Base-by-base conservation (phyloP, 2,888 invertebrate species). In the Schrankia costaestrigalis region DNA sequence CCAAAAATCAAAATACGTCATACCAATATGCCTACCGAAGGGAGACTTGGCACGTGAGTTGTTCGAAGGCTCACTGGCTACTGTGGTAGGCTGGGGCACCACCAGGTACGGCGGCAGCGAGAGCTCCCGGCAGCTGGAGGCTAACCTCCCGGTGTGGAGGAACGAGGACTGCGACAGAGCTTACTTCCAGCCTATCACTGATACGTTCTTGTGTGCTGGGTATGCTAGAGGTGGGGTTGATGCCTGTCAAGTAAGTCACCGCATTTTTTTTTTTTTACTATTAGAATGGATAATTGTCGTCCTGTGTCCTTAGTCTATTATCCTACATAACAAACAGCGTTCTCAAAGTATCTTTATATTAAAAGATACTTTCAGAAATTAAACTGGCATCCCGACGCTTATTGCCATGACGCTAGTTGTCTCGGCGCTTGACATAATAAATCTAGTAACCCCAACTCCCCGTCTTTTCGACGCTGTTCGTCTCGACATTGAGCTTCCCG, bases 51-150 rank as follows among this genome's bases (percentile, higher is more conserved):
- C 78, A 2, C 79, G 89, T 12, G 78, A 83, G 10, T 91, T 92
- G 49, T 89, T 90, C 41, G 93, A 94, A 63, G 91, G 93, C 0
- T 93, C 95, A 0, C 90, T 93, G 17, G 95, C 95, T 0, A 96
- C 96, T 0, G 97, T 97, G 1, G 95, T 96, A 9, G 97, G 97
- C 5, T 97, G 97, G 97, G 97, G 97, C 17, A 95, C 96, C 11
- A 95, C 96, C 0, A 92, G 85, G 2, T 97, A 97, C 67, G 96
- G 96, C 3, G 97, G 97, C 1, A 93, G 94, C 43, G 96, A 97
- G 78, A 96, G 96, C 65, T 94, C 95, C 2, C 90, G 92, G 5
- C 95, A 96, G 70, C 89, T 95, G 35, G 95, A 97, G 70, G 96
- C 95, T 0, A 90, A 92, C 49, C 81, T 97, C 32, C 97, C 97